Evolutionary conservation across 2,888 invertebrate genomes (phyloP).

Genomic region (Drosophila trichaetosa): DNA sequence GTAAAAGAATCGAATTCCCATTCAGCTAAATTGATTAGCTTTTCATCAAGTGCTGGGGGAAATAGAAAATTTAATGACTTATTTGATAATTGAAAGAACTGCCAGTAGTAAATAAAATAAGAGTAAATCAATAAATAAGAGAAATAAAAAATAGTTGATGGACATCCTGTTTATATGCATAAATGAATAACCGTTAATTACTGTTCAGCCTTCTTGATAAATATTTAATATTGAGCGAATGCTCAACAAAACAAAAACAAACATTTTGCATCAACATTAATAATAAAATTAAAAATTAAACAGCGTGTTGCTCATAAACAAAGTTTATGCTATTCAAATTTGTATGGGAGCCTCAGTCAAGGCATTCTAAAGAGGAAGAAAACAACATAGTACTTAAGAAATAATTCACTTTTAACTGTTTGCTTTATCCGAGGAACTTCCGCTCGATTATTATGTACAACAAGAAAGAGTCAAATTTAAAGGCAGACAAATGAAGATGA

Average conservation of each 20-base stretch:
- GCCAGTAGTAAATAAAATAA: background rate
- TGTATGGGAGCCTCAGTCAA: no score
- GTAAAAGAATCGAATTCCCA: constrained; percentile 5
- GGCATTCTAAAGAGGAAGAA: no score
- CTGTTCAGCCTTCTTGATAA: background rate
- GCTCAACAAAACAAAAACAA: background rate
- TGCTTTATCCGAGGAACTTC: background rate
- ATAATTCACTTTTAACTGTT: constrained; percentile 8
- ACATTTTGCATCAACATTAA: background rate
- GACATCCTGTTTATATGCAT: background rate
- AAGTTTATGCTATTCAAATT: background rate
- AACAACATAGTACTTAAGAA: background rate
- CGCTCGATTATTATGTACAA: background rate
- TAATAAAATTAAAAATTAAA: background rate
- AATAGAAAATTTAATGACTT: background rate
- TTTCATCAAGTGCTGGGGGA: background rate
- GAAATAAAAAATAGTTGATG: background rate
- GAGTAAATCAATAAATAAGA: background rate
- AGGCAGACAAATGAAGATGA: constrained; percentile 30
- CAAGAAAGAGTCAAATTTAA: constrained; percentile 9
- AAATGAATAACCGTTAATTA: background rate
- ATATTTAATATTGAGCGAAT: background rate
- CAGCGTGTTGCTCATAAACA: background rate
- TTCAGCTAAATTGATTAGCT: background rate
- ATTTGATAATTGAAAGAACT: background rate